phyloP scores from a whole-genome alignment of 2,888 invertebrate genomes.

The Rotaria magnacalcarata region DNA sequence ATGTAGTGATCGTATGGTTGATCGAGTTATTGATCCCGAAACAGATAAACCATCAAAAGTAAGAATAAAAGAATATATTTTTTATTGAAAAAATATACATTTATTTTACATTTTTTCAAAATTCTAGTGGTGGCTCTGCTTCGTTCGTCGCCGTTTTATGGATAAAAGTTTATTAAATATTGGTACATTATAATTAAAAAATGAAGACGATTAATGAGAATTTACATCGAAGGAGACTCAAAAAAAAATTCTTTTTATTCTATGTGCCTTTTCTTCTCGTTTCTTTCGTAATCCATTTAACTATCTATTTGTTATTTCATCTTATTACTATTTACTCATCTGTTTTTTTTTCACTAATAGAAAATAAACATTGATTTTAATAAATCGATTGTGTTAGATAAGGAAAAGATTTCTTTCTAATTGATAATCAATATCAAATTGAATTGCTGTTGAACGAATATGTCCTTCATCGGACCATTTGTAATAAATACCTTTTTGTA shows the following conservation, averaged over 20 bases:
- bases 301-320: not conserved
- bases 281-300: too few relatives aligned
- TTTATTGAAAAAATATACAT: slow-evolving; percentile 34
- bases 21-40: slow-evolving; percentile 70
- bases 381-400: not conserved
- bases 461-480: slow-evolving; percentile 6
- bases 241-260: too few relatives aligned
- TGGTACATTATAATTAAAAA: slow-evolving; percentile 36
- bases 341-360: too few relatives aligned
- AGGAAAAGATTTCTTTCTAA: not conserved
- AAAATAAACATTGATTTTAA: not conserved
- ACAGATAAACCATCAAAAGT: slow-evolving; percentile 36
- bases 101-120: not conserved
- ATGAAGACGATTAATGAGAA: not conserved
- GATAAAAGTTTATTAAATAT: slow-evolving; percentile 62
- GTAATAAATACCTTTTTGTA: not conserved
- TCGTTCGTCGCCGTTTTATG: slow-evolving; percentile 98
- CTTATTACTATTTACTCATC: not conserved
- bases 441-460: not conserved
- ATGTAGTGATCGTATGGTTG: slow-evolving; percentile 81
- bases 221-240: too few relatives aligned
- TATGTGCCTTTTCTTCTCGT: too few relatives aligned
- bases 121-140: slow-evolving; percentile 89
- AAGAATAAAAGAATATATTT: slow-evolving; percentile 46
- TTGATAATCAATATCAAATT: not conserved